Base-by-base conservation (phyloP, 2,888 invertebrate species). In the Ferdinandea cuprea region DNA sequence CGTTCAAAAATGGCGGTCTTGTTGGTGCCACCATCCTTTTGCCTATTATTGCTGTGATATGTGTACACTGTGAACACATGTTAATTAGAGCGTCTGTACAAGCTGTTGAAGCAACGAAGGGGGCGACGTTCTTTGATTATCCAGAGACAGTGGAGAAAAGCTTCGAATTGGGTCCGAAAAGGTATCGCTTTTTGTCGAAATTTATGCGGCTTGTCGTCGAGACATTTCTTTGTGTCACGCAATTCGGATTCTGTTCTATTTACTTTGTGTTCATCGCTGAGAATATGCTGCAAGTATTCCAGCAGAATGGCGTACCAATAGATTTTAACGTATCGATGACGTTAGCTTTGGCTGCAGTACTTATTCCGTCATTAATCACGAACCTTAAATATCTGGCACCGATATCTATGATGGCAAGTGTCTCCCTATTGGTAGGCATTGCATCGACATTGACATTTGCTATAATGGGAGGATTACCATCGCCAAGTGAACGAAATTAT, bases 221-320 rank as follows among this genome's bases (percentile, higher is more conserved):
- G 91, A 89, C 93, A 32, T 98, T 98, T 92, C 93, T 99, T 73
- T 96, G 97, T 91, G 92, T 98, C 73, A 99, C 98, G 11, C 99
- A 99, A 92, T 93, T 99, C 58, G 99, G 99, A 71, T 99, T 99
- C 92, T 99, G 99, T 91, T 98, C 98, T 89, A 96, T 99, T 9
- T 99, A 99, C 91, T 96, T 98, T 88, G 96, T 98, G 7, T 99
- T 99, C 90, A 95, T 99, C 85, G 95, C 97, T 0, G 94, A 95
- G 81, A 98, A 97, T 90, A 90, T 97, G 44, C 92, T 96, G 91
- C 94, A 95, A 93, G 96, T 95, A n/a, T 74, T 90, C 9, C 85
- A 87, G 42, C 88, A 89, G 21, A 89, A 89, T 76, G 88, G 87
- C 66, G 61, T 89, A 2, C 80, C 87, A 9, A 86, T 90, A 0